A percentile compares a stretch with the other conserved stretches of the same genome.
phyloP scores from a whole-genome alignment of 92 coral and sea anemone genomes.

The Zoanthus solanderi region DNA sequence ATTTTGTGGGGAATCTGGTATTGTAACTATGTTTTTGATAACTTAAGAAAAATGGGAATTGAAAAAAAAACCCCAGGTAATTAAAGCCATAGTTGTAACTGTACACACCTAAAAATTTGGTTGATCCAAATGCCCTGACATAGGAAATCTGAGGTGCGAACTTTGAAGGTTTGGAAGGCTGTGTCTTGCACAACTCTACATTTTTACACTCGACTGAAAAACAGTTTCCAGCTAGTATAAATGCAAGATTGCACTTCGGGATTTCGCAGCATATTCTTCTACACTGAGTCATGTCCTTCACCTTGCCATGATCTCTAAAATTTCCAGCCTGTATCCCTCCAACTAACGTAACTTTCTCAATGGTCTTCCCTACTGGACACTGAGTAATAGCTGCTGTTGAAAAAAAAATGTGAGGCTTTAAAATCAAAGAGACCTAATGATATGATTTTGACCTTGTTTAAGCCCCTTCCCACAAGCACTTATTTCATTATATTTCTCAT shows the following conservation, averaged over 20 bases:
- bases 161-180: constrained; percentile 86
- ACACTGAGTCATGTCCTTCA: constrained; percentile 84
- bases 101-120: constrained; percentile 67
- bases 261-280: constrained; percentile 97
- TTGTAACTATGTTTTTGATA: no score
- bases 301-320: constrained; percentile 97
- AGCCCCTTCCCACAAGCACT: no score
- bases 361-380: constrained; percentile 85
- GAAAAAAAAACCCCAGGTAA: no score
- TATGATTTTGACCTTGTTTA: no score
- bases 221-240: constrained; percentile 92
- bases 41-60: no score
- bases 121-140: constrained; percentile 80
- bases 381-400: constrained; percentile 43
- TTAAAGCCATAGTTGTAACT: not conserved
- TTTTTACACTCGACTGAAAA: constrained; percentile 97
- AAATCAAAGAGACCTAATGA: no score
- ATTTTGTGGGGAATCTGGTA: no score
- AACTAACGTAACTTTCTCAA: constrained; percentile 81
- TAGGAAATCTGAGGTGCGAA: constrained; percentile 86
- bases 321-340: constrained; percentile 95
- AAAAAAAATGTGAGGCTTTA: not conserved
- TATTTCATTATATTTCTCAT: no score
- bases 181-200: constrained; percentile 84
- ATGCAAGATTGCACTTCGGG: constrained; percentile 94